Evolutionary conservation across 2,797 vertebrate species (phyloP), one percentile per base, ranked within the genome.

Genomic region (Ciconia nigra): DNA sequence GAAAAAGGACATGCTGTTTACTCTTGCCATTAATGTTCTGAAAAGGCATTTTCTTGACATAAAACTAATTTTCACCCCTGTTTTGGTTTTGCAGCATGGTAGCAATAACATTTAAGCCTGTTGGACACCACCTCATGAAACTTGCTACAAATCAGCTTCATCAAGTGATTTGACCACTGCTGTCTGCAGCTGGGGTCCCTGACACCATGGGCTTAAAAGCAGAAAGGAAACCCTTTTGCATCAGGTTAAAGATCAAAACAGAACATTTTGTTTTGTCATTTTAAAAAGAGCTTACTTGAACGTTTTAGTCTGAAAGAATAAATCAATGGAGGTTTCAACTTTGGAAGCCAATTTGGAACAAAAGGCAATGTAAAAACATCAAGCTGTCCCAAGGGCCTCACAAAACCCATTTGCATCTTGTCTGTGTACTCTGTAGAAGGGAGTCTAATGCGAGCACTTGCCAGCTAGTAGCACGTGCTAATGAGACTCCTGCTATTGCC

Each of bases 401-500:
- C 87, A 78, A 95, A 96, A 37, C 10, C 41, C 63, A 83, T 92
- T 85, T 91, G 87, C 76, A 86, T 89, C 89, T 92, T 81, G 61
- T 81, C 89, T 89, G 82, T 44, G 41, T 28, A 63, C 69, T 77
- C 71, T 41, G 3, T 13, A 69, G 87, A 86, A 86, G 47, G 33
- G 28, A 71, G 25, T 7, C 59, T 69, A 39, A 83, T 25, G 39
- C 8, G 3, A 85, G 52, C 80, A 29, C 55, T 83, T 80, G 65
- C 80, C 51, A 59, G 88, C 62, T n/a, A 70, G 87, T 89, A 95
- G 51, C 70, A 90, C 1, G 11, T 90, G 72, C 55, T 96, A 90
- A 93, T 47, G 72, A 83, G 70, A 3, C 58, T 69, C 77, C 80
- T 65, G 80, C 42, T 44, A 58, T 4, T 49, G 84, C 55, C 91